Conservation (phyloP, 2,888 invertebrate genomes). For the Plebejus argus region DNA sequence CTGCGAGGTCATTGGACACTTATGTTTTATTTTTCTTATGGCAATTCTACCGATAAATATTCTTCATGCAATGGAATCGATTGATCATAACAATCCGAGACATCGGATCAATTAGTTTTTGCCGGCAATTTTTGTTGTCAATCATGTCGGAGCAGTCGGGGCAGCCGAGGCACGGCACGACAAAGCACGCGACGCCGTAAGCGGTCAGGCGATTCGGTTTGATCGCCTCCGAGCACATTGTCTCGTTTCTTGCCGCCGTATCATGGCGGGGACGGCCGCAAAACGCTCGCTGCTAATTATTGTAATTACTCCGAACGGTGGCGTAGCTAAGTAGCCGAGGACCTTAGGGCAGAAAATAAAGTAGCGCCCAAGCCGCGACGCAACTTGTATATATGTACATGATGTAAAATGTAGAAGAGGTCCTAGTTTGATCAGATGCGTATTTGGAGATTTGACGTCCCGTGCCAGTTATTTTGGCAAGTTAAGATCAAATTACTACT, state of each 20-base stretch:
- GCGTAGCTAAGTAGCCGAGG: not conserved
- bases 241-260: constrained; percentile 18
- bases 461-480: not conserved
- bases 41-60: too few relatives aligned
- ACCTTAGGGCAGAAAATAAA: not conserved
- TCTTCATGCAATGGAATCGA: not conserved
- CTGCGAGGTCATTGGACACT: too few relatives aligned
- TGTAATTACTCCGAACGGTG: constrained; percentile 8
- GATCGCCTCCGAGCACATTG: constrained; percentile 28
- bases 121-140: constrained; percentile 12
- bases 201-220: constrained; percentile 1
- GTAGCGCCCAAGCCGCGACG: not conserved
- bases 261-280: constrained; percentile 23
- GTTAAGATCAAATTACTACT: not conserved
- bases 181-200: constrained; percentile 1
- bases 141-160: not conserved
- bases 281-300: constrained; percentile 7
- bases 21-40: too few relatives aligned
- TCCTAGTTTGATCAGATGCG: too few relatives aligned
- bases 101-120: constrained; percentile 12
- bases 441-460: not conserved
- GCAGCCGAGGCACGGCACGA: not conserved
- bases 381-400: not conserved
- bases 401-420: too few relatives aligned
- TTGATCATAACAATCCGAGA: not conserved